phyloP scores from a whole-genome alignment of 2,113 vertebrate genomes.

The Xiphias gladius region DNA sequence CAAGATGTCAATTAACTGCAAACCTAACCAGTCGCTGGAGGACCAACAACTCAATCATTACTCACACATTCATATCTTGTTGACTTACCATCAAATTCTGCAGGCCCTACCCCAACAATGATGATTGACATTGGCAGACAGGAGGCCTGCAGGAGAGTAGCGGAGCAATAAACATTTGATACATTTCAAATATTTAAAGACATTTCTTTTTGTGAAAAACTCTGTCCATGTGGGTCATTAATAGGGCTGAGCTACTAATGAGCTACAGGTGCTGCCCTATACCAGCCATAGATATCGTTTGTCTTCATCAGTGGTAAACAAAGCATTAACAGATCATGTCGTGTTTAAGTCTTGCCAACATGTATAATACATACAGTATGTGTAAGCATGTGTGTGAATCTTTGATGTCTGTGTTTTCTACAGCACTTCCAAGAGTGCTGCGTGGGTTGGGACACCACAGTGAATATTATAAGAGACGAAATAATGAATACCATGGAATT shows the following conservation, averaged over 20 bases:
- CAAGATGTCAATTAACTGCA: neutral
- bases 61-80: neutral
- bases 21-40: too few relatives aligned
- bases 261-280: neutral
- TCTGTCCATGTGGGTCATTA: neutral
- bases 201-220: neutral
- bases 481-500: conserved; percentile 42
- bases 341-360: neutral
- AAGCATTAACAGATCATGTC: neutral
- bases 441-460: conserved; percentile 45
- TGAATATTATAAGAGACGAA: conserved; percentile 51
- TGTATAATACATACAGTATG: conserved; percentile 2
- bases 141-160: conserved; percentile 84
- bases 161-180: neutral
- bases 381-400: conserved; percentile 27
- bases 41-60: neutral
- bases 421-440: conserved; percentile 38
- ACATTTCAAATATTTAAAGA: neutral
- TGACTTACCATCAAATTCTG: conserved; percentile 94
- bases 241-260: neutral
- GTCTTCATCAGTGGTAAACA: neutral
- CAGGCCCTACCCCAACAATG: conserved; percentile 95
- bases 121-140: conserved; percentile 96
- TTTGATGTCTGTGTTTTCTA: conserved; percentile 10
- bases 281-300: neutral